Evolutionary conservation across 2,888 invertebrate genomes (phyloP), one percentile per base, ranked within the genome.

Genomic region (Chironomus tentans): DNA sequence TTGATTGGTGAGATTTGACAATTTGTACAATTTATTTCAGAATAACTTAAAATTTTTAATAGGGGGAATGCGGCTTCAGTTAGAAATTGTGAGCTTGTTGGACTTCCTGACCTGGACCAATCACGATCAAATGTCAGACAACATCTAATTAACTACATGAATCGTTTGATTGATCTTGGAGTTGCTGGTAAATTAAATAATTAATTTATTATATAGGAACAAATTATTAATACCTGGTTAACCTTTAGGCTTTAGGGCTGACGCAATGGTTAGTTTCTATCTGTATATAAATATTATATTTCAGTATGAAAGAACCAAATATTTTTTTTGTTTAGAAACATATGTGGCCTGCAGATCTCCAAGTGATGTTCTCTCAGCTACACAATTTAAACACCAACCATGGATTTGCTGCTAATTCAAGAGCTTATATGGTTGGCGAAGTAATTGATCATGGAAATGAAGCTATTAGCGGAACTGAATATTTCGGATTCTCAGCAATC

Each of bases 131-230:
- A 89, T 78, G 94, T 94, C 10, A 85, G 89, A 13, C 81, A 82
- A 2, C 89, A 87, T 81, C 87, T 93, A 3, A 78, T 82, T 1
- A 80, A 80, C 2, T 81, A 80, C 28, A 78, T 83, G 61, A 80
- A 83, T 78, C 56, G 65, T 13, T 85, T 90, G 4, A 87, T 92
- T 56, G 87, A 87, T 65, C 82, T 89, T 76, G 95, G 95, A 47
- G 92, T 94, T 0, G 94, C 93, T 81, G 95, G 21, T 15, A 4
- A 62, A 95, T 22, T 94, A 94, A 84, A 89, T 92, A 79, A 87
- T 92, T 69, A 92, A 92, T 81, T 92, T 92, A 5, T 91, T 91
- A n/a, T 0, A 92, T 91, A 79, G 15, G 2, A 2, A 21, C 6
- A 2, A 83, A 82, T 74, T 80, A 84, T 18, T 87, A 88, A n/a